phyloP scores from a whole-genome alignment of 2,888 invertebrate genomes.

The Ctena decussata region DNA sequence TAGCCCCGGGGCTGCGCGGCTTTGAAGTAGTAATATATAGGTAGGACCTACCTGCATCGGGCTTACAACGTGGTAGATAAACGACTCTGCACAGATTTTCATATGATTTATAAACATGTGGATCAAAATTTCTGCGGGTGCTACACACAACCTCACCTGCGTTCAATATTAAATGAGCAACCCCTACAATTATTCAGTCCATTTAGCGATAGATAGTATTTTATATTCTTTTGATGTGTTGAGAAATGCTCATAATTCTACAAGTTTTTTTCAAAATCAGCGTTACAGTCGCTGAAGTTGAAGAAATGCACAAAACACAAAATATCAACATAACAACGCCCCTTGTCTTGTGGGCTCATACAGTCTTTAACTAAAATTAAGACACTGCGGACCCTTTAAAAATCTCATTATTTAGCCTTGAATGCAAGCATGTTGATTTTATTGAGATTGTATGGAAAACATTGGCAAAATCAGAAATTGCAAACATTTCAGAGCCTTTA shows the following conservation, averaged over 20 bases:
- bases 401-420: too few species aligned
- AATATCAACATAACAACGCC: background rate
- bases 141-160: constrained; percentile 27
- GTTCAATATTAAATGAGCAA: constrained; percentile 29
- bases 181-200: constrained; percentile 22
- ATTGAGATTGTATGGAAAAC: too few species aligned
- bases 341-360: background rate
- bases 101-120: constrained; percentile 55
- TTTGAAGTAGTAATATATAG: constrained; percentile 62
- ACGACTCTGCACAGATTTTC: constrained; percentile 39
- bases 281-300: background rate
- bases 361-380: too few species aligned
- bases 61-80: constrained; percentile 52
- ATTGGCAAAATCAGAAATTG: too few species aligned
- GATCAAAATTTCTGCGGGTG: constrained; percentile 1
- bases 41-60: constrained; percentile 55
- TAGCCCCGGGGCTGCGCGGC: constrained; percentile 33
- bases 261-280: background rate
- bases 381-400: too few species aligned
- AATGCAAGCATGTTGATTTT: too few species aligned
- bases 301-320: background rate
- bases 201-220: background rate
- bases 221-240: background rate
- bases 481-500: too few species aligned
- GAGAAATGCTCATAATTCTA: background rate